Evolutionary conservation across 1,140 invertebrate genomes (phyloP), one percentile per base, ranked within the genome.

Genomic region (Pseudomyrmex flavicornis): DNA sequence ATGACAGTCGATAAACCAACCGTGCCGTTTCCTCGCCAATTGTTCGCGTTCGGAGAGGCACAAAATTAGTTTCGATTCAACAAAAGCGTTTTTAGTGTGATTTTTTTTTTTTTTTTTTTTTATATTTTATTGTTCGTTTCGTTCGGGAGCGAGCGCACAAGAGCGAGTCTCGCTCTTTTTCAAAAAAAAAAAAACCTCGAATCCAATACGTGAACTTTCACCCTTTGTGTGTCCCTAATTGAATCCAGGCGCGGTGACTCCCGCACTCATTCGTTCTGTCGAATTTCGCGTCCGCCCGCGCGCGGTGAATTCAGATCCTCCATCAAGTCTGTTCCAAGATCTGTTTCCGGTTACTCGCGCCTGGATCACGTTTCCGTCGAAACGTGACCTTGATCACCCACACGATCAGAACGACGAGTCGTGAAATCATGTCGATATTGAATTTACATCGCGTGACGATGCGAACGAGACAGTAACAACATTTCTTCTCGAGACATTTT

Each of bases 1-100:
- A 77, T 80, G 76, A 80, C 76, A 80, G 52, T 79, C 76, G 65
- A 69, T 79, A 79, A 48, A 80, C 50, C 56, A 66, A 70, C 76
- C 76, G 76, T 70, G 76, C 66, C 46, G 76, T 66, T 80, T 80
- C 65, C 76, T 56, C 50, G 52, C 44, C 65, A 22, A 70, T 79
- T 79, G 76, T 79, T 70, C 76, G 65, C 65, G 9, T 58, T 20
- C 17, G 46, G 76, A 13, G 56, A 44, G 66, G 17, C 54, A 50
- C 44, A 54, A 61, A 80, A 80, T 80, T 80, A 80, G 66, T 80
- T 70, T 80, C 76, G 15, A 35, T 22, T 54, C 44, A 48, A n/a
- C 63, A 22, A 26, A 68, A 59, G 50, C 50, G 9, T 12, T 52
- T 52, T 13, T 10, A 10, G 50, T 13, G 12, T 52, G 12, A 52